Base-by-base conservation (phyloP, 1,140 invertebrate species). In the Antheraea mylitta region DNA sequence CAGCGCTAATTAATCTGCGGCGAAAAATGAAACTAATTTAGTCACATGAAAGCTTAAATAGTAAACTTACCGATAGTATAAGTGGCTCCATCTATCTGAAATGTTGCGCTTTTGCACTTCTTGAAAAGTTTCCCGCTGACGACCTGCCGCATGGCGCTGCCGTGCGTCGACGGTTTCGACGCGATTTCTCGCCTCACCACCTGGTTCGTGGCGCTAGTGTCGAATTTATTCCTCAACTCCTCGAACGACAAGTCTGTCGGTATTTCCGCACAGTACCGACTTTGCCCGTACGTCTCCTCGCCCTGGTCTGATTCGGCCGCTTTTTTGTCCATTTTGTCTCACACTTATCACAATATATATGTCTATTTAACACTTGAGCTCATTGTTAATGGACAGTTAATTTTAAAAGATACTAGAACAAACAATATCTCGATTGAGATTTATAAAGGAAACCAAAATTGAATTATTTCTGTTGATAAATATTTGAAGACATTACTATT, bases 31-130 rank as follows among this genome's bases (percentile, higher is more conserved):
- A 59, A 74, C 66, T 62, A 74, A 48, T 13, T 65, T 7, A 42
- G 30, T 36, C 16, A 30, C 18, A 19, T 6, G 10, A 11, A 22
- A 61, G 30, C 19, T 61, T n/a, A 53, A 18, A 53, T 11, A 16
- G 19, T 53, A 8, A 16, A 93, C 94, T 95, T 92, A 96, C 96
- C 95, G 86, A 96, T 96, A 68, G 95, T 96, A 72, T 96, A 96
- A 69, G 95, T 96, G 73, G 95, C 95, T 76, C 96, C 95, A 88
- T 96, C 96, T 82, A 96, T 93, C 70, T 96, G 95, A 79, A 96
- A 96, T 60, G 95, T 96, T 18, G 96, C 96, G 86, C 96, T 96
- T 87, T 96, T 95, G 90, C 95, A 96, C 87, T 96, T 96, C 90
- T 96, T 96, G 90, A 96, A 96, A 65, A 95, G 83, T 72, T 95